Conservation (phyloP, 2,113 vertebrate species). For the Brachypteracias leptosomus region DNA sequence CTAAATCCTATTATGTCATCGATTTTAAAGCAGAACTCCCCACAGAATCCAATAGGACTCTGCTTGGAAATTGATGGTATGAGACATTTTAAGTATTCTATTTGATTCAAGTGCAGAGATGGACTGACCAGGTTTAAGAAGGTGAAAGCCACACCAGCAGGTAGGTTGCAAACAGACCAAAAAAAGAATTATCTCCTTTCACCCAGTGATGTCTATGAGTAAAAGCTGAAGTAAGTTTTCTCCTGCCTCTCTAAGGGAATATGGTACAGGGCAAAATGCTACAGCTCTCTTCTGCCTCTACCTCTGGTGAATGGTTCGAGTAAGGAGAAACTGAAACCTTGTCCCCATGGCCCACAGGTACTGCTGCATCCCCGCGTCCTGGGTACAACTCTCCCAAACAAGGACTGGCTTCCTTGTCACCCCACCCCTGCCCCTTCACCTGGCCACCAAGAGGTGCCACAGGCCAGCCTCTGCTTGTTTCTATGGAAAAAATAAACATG, state of each 20-base stretch:
- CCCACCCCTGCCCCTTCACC: background rate
- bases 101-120: background rate
- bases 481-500: fast-evolving
- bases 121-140: background rate
- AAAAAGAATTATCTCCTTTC: background rate
- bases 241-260: background rate
- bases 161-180: background rate
- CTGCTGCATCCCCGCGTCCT: too few species aligned
- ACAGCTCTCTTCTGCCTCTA: background rate
- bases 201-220: background rate
- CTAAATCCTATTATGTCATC: slow-evolving; percentile 19
- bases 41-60: background rate
- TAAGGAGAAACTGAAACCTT: background rate
- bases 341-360: background rate
- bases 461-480: background rate
- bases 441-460: background rate
- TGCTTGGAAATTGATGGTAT: background rate
- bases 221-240: background rate
- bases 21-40: slow-evolving; percentile 28
- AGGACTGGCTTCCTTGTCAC: background rate
- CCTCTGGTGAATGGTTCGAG: background rate
- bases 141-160: background rate
- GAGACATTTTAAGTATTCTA: background rate
- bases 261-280: fast-evolving
- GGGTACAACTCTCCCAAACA: background rate